Base-by-base conservation (phyloP, 2,888 invertebrate species). In the Tenthredo mesomela region DNA sequence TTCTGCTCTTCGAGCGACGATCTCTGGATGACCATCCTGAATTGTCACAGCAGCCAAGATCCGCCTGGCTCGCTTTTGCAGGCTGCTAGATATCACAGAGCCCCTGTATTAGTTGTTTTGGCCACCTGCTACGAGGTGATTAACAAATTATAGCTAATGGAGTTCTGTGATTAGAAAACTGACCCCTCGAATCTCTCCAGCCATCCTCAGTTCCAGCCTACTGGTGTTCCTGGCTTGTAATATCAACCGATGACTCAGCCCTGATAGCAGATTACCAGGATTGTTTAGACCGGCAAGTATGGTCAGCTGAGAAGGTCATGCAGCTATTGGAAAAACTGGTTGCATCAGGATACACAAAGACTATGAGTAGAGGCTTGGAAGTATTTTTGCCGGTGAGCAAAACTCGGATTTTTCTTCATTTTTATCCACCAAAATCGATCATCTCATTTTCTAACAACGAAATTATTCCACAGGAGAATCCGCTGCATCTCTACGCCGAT, bases 41-140 rank as follows among this genome's bases (percentile, higher is more conserved):
- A 95, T 54, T 96, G 96, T 88, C 96, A 96, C 89, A 95, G 96
- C 61, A 96, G 96, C 77, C 95, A 95, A 86, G 96, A 96, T 93
- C 96, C 96, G 18, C 96, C 96, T 0, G 95, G 95, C 15, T 95
- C 96, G 12, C 91, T 96, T 43, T 90, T 96, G 21, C 94, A 94
- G 18, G 95, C 96, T 6, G 95, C 96, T 0, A 94, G 94, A 54
- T 88, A 93, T 61, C 95, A 95, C 86, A 93, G 94, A 43, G 95
- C 95, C 87, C 96, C 96, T 0, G 90, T 96, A 84, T 93, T 96
- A 10, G 95, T 95, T 15, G 94, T 96, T 85, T 93, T 96, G 67
- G 96, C 96, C 18, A 95, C 96, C 85, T 96, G 95, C 90, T 96
- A 96, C 90, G 96, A 96, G 95, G 96, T 96, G 89, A 80, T 21